Evolutionary conservation across 2,113 vertebrate species (phyloP).

Genomic region (Herpailurus yagouaroundi): DNA sequence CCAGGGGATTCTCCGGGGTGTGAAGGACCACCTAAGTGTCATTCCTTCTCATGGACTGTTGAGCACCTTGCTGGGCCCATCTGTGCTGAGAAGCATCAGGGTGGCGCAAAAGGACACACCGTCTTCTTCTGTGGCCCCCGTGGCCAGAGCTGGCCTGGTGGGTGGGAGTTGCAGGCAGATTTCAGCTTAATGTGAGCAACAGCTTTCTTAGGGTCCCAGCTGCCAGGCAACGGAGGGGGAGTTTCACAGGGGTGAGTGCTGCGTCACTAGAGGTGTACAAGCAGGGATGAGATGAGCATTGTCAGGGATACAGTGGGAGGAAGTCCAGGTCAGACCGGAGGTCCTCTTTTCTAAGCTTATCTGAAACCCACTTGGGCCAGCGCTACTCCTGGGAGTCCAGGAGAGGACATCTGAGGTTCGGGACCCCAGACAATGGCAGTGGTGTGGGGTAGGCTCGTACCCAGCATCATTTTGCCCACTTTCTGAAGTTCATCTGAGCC

Average conservation of each 20-base stretch:
- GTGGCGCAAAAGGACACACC: not conserved
- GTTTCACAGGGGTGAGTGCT: not conserved
- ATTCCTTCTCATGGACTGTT: not conserved
- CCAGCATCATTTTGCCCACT: not conserved
- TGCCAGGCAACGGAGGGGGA: not conserved
- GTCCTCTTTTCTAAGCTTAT: not conserved
- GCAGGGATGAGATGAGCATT: accelerated
- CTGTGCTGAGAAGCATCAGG: not conserved
- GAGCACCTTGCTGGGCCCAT: not conserved
- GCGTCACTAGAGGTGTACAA: not conserved
- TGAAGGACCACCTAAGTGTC: not conserved
- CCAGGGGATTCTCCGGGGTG: not conserved
- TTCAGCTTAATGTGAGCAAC: not conserved
- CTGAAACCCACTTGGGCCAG: not conserved
- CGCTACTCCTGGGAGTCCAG: not conserved
- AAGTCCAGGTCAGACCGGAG: not conserved
- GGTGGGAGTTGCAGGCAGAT: not conserved
- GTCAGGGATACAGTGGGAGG: not conserved
- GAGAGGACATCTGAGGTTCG: not conserved
- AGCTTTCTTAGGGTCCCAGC: not conserved
- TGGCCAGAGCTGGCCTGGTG: not conserved
- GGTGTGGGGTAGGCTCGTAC: not conserved
- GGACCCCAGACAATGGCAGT: not conserved
- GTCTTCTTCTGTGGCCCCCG: not conserved
- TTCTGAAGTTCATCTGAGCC: not conserved